Conservation (phyloP, 1,140 invertebrate species). For the Papilio dardanus region DNA sequence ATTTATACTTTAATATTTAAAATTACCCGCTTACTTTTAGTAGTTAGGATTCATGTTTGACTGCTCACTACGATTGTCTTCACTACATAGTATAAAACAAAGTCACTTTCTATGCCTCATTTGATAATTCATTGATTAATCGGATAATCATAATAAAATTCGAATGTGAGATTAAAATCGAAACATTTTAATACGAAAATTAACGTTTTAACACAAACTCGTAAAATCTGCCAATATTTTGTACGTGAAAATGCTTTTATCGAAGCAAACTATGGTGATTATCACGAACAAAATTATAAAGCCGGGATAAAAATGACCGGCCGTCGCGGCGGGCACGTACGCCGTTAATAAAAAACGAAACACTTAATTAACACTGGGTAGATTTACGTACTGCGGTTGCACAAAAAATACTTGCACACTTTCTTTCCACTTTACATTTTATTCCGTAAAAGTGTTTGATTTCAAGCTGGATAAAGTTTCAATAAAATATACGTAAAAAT, state of each 20-base stretch:
- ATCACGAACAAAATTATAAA: not conserved
- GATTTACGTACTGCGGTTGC: constrained; percentile 14
- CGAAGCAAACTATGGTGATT: constrained; percentile 1
- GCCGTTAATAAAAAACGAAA: constrained; percentile 26
- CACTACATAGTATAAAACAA: too few species aligned
- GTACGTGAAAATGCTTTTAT: constrained; percentile 18
- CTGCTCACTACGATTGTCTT: too few species aligned
- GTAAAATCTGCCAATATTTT: not conserved
- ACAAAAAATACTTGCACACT: not conserved
- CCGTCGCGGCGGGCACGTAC: constrained; percentile 6
- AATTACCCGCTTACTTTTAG: too few species aligned
- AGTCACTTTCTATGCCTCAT: too few species aligned
- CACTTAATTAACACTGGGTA: constrained; percentile 16
- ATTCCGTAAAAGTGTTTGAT: not conserved
- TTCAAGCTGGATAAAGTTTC: not conserved
- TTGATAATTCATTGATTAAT: not conserved
- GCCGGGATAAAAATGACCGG: constrained; percentile 13
- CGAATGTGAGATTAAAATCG: constrained; percentile 7
- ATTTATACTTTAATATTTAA: not conserved
- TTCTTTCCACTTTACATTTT: not conserved
- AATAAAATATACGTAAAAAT: not conserved
- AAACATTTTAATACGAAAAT: not conserved
- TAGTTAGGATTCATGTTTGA: too few species aligned
- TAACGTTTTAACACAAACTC: not conserved
- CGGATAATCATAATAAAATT: constrained; percentile 7